Evolutionary conservation across 2,797 vertebrate species (phyloP).

Genomic region (Balearica regulorum): DNA sequence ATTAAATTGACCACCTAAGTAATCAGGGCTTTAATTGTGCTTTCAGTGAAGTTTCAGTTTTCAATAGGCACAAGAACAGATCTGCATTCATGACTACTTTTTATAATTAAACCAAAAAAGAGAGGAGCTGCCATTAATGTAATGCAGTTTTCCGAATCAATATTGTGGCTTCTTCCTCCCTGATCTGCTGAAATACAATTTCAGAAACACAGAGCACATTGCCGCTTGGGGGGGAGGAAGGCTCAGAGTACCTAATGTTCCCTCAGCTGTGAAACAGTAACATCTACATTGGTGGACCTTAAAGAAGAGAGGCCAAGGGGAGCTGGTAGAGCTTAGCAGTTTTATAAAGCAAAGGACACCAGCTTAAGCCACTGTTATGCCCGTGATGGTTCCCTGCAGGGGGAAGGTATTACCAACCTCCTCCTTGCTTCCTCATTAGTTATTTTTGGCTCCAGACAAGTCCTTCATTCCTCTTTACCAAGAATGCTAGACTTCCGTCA

Average conservation of each 20-base stretch:
- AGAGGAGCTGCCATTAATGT: slow-evolving; percentile 26
- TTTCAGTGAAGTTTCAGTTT: slow-evolving; percentile 23
- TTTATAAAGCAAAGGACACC: neutral
- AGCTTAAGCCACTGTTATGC: neutral
- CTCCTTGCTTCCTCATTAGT: slow-evolving; percentile 34
- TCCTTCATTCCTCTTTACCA: slow-evolving; percentile 18
- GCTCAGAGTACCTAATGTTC: neutral
- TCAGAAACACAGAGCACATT: neutral
- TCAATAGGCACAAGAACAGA: neutral
- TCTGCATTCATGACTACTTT: slow-evolving; percentile 21
- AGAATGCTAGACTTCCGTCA: neutral
- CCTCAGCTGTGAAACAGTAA: neutral
- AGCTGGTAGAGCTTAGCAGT: neutral
- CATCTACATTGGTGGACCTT: neutral
- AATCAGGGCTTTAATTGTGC: neutral
- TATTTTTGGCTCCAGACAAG: slow-evolving; percentile 13
- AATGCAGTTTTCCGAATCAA: slow-evolving; percentile 55
- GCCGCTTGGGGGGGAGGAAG: neutral
- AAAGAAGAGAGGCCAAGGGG: neutral
- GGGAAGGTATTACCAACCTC: neutral
- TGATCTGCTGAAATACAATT: slow-evolving; percentile 20
- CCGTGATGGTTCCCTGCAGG: neutral
- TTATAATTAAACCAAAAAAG: slow-evolving; percentile 24
- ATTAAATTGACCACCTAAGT: neutral
- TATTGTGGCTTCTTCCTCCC: slow-evolving; percentile 32